Base-by-base conservation (phyloP, 2,888 invertebrate genomes). In the Julus scanicus region DNA sequence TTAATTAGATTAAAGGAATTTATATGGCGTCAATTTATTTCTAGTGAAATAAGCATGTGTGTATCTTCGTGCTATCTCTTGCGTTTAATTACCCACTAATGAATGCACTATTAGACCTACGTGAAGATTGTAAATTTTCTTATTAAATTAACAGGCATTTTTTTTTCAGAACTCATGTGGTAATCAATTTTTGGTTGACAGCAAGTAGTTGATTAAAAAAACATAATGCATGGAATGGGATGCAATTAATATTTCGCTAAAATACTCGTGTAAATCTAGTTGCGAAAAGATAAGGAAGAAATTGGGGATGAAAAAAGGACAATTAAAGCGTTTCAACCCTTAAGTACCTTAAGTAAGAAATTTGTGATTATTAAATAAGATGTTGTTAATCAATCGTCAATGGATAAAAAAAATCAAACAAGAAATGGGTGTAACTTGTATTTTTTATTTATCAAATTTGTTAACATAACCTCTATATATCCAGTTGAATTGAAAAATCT, bases 1-100 rank as follows among this genome's bases (percentile, higher is more conserved):
- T n/a, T 63, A 63, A 63, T 63, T 63, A 63, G 57, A 63, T 63
- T 63, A 63, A 11, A 63, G 57, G 57, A 17, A 63, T n/a, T 63
- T 63, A 63, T 63, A 63, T 63, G 57, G 2, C 57, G n/a, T 15
- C 2, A 11, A 15, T n/a, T 2, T 63, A 17, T 63, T 63, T 63
- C n/a, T n/a, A 15, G n/a, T 63, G 2, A n/a, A 63, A 63, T n/a
- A 63, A 63, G n/a, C 57, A 63, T 11, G 57, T 15, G n/a, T 3
- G 15, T 63, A 15, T 53, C 53, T 15, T 63, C n/a, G 57, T 15
- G n/a, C 57, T n/a, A 63, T 63, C 57, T 63, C 57, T 17, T n/a
- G 57, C n/a, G 57, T n/a, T 63, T 1, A 63, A 63, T 63, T n/a
- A 63, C 15, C 57, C n/a, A 48, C 11, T 48, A 48, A 48, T 8